Evolutionary conservation across 2,113 vertebrate genomes (phyloP).

Genomic region (Channa maculata): DNA sequence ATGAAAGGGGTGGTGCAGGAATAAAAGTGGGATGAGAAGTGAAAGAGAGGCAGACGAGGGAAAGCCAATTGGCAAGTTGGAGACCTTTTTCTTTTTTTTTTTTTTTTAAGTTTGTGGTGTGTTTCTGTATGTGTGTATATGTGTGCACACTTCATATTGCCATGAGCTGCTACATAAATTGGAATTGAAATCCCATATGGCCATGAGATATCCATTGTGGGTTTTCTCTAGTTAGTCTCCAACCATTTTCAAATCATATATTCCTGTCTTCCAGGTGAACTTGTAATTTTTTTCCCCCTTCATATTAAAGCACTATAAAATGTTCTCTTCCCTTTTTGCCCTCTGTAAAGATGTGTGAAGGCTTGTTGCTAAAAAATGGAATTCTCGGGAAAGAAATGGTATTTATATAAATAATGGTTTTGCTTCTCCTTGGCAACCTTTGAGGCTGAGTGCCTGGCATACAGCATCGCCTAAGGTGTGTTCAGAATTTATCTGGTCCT

Average conservation of each 20-base stretch:
- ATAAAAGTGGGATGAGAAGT: constrained; percentile 14
- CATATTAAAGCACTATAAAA: constrained; percentile 7
- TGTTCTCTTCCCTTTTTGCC: not conserved
- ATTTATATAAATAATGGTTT: constrained; percentile 66
- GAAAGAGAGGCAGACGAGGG: constrained; percentile 18
- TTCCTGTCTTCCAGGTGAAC: constrained; percentile 21
- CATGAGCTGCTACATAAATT: constrained; percentile 38
- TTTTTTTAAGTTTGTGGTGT: too few species aligned
- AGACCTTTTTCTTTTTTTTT: not conserved
- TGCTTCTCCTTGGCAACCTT: constrained; percentile 55
- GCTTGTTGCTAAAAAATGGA: constrained; percentile 24
- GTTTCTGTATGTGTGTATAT: too few species aligned
- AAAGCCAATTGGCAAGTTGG: constrained; percentile 13
- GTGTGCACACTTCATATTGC: not conserved
- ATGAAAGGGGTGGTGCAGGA: constrained; percentile 14
- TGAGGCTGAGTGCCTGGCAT: constrained; percentile 45
- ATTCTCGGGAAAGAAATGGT: constrained; percentile 3
- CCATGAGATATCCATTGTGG: constrained; percentile 30
- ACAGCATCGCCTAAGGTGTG: constrained; percentile 40
- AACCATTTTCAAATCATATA: constrained; percentile 34
- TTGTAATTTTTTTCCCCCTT: constrained; percentile 30
- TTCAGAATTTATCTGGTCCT: constrained; percentile 74
- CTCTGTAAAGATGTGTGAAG: constrained; percentile 30
- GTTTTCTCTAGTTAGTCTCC: constrained; percentile 11
- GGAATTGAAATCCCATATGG: constrained; percentile 55